Evolutionary conservation across 2,113 vertebrate species (phyloP), one percentile per base, ranked within the genome.

Genomic region (Limnothrissa miodon): DNA sequence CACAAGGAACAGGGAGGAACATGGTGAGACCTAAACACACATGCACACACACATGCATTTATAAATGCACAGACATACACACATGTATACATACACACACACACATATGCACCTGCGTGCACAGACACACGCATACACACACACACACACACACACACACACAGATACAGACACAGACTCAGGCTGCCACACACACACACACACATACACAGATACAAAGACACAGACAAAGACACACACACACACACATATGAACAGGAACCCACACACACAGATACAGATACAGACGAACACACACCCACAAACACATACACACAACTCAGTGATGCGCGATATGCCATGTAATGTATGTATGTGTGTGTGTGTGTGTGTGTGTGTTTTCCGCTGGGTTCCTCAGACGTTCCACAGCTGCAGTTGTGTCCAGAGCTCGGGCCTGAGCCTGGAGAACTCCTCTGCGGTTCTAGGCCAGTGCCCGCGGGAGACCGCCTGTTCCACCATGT

Each of bases 361-460:
- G n/a, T n/a, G n/a, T n/a, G n/a, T n/a, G 15, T 78, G 33, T 79
- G 21, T 51, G 8, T 45, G 5, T 46, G 0, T 39, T 5, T 21
- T 23, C 70, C 0, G 39, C n/a, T 78, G 62, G 44, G 45, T 15
- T 59, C 21, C 46, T 15, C 39, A 90, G 85, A 85, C 66, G 11
- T 96, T 96, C 84, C 89, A 93, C 79, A 92, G 94, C 48, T 96
- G 95, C 29, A 93, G 90, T 87, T 96, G 96, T 86, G 86, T 96
- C 83, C 84, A 46, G 81, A 74, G 81, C 13, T 78, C 89, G 23
- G 87, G 46, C 15, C 83, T 89, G 85, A 82, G 84, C n/a, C 39
- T 87, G 53, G 89, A 81, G 78, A 95, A 95, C 78, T 82, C 86
- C 4, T 93, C 94, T 7, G 94, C 94, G 0, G 10, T 90, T 51